Evolutionary conservation across 2,888 invertebrate species (phyloP), one percentile per base, ranked within the genome.

Genomic region (Kryphioiulus occultus): DNA sequence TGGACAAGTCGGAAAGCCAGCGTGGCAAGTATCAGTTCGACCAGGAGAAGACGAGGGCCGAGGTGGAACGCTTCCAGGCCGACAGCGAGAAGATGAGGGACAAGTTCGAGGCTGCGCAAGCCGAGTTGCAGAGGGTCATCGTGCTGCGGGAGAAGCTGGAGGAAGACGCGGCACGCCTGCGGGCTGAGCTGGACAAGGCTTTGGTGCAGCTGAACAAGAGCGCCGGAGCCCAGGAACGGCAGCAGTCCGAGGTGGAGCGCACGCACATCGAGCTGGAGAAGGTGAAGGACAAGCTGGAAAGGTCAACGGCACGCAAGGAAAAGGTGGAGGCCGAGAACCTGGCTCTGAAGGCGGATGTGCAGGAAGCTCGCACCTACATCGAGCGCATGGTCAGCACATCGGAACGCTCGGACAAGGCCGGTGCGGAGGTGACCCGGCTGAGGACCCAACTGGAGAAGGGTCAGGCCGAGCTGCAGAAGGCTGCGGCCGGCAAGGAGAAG

Each of bases 211-310:
- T 87, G 3, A 59, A 82, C 9, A 85, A 85, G 42, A 82, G 88
- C 15, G 88, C 90, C 22, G 88, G 89, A 0, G 87, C 89, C 26
- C 90, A 90, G 86, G 90, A 90, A 7, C 90, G 90, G 88, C 90
- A 91, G 30, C 90, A 90, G 42, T 87, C 89, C 0, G 90, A 97
- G 96, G 92, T 92, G 90, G 92, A 92, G 92, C 94, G 96, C 85
- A 95, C 96, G 90, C 95, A 96, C 91, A 96, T 97, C 91, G 97
- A 97, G 92, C 95, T 96, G 90, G 97, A 97, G 91, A 97, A 97
- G 93, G 94, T 96, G 89, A 94, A 96, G 90, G 97, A 97, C 91
- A 94, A 96, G 89, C 95, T 96, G 91, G 97, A 97, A 91, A 89
- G 89, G 44, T 89, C 90, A 10, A 90, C 90, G 90, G 92, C 94